Percentiles rank a stretch among this genome's conserved stretches.
Conservation (phyloP, 2,888 invertebrate species). For the Xanthia icteritia region DNA sequence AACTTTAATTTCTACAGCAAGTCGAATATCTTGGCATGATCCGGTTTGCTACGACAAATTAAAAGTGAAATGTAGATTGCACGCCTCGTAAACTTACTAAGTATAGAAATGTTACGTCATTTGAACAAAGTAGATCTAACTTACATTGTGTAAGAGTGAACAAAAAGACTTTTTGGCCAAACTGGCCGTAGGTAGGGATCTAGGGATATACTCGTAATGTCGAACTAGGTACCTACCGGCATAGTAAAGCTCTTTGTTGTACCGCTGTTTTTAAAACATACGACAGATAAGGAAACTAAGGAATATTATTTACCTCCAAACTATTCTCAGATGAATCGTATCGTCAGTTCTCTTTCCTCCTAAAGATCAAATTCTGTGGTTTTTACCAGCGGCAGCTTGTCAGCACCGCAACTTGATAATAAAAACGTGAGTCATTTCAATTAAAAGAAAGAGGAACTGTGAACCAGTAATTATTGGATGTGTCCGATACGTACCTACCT, state of each 20-base stretch:
- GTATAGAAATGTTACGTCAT: conserved; percentile 41
- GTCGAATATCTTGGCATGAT: not conserved
- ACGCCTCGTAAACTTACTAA: conserved; percentile 27
- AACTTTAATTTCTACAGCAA: not conserved
- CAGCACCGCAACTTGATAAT: not conserved
- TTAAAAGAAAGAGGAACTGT: not conserved
- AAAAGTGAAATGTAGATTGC: conserved; percentile 31
- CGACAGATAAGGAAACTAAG: not conserved
- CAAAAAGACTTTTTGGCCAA: conserved; percentile 26
- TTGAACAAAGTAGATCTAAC: conserved; percentile 31
- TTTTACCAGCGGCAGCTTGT: not conserved
- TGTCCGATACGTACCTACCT: not conserved
- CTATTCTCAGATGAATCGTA: not conserved
- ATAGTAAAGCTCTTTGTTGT: conserved; percentile 3
- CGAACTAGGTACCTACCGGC: not conserved
- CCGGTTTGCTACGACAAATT: conserved; percentile 5
- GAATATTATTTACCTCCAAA: not conserved
- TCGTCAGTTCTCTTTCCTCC: not conserved
- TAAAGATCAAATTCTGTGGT: not conserved
- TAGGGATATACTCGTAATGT: not conserved
- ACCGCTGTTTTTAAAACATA: conserved; percentile 23
- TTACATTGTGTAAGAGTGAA: conserved; percentile 47
- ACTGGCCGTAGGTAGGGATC: not conserved
- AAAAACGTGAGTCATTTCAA: not conserved
- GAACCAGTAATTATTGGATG: not conserved